Conservation (phyloP, 2,113 vertebrate genomes). For the Misgurnus mizolepis region DNA sequence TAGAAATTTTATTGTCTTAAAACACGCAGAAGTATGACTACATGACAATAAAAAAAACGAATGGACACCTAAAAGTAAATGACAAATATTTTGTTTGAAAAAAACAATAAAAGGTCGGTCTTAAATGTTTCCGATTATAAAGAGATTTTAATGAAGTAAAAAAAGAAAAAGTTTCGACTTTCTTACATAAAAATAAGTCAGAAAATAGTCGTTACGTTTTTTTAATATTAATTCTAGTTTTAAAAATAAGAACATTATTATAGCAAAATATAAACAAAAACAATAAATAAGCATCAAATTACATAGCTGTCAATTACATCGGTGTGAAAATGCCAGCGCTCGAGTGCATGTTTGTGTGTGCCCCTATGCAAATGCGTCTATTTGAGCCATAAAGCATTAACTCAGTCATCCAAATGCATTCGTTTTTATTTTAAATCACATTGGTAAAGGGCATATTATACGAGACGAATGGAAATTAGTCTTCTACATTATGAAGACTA, state of each 20-base stretch:
- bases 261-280: no score
- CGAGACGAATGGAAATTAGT: constrained; percentile 22
- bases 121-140: no score
- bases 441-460: constrained; percentile 55
- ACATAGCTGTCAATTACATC: not conserved
- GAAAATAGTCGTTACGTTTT: constrained; percentile 16
- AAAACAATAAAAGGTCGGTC: not conserved
- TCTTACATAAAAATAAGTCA: not conserved
- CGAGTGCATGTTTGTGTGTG: constrained; percentile 6
- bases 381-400: constrained; percentile 53
- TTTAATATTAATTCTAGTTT: not conserved
- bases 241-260: not conserved
- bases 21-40: no score
- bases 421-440: constrained; percentile 58
- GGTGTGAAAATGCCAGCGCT: constrained; percentile 30
- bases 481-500: constrained; percentile 59
- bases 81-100: not conserved
- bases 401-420: constrained; percentile 55
- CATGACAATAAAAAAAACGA: no score
- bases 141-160: no score
- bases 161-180: no score
- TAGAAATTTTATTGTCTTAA: no score
- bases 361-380: not conserved
- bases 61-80: not conserved
- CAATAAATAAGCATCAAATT: constrained; percentile 3